phyloP scores from a whole-genome alignment of 53 echinoderm and acorn worm genomes.

The Astropecten irregularis region DNA sequence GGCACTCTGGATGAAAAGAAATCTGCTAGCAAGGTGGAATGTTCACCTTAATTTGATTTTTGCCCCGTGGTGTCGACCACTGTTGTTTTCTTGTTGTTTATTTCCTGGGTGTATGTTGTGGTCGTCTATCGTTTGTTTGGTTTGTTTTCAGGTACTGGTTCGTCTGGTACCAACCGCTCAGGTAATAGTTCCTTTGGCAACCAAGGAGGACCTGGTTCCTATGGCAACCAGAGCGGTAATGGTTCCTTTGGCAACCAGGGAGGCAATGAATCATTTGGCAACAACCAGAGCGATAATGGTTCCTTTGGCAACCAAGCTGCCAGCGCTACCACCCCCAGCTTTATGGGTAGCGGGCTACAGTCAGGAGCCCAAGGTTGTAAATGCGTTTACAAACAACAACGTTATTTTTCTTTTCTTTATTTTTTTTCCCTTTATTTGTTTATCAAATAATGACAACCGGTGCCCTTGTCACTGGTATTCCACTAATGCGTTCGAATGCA shows the following conservation, averaged over 20 bases:
- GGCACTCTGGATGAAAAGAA: too few relatives aligned
- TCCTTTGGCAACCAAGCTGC: slow-evolving; percentile 37
- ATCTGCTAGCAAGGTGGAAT: too few relatives aligned
- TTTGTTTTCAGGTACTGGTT: slow-evolving; percentile 45
- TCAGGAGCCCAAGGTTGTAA: slow-evolving; percentile 51
- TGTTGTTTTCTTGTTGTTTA: not conserved
- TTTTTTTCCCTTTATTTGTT: slow-evolving; percentile 7
- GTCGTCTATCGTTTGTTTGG: slow-evolving; percentile 31
- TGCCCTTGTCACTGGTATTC: not conserved
- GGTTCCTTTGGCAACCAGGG: slow-evolving; percentile 49
- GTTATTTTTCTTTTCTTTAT: too few relatives aligned
- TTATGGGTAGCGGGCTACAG: slow-evolving; percentile 35
- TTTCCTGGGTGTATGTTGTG: slow-evolving; percentile 36
- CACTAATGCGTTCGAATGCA: too few relatives aligned
- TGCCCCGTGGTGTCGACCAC: not conserved
- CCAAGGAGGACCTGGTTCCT: slow-evolving; percentile 55
- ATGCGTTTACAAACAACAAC: not conserved
- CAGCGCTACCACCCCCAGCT: slow-evolving; percentile 18
- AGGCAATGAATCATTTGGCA: slow-evolving; percentile 43
- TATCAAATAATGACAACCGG: not conserved
- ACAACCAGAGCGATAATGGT: slow-evolving; percentile 45
- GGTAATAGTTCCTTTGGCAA: slow-evolving; percentile 47
- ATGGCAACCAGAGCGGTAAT: slow-evolving; percentile 54
- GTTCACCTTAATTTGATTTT: too few relatives aligned
- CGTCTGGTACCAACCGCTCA: slow-evolving; percentile 36